Conservation (phyloP, 2,888 invertebrate species). For the Melieria omissa region DNA sequence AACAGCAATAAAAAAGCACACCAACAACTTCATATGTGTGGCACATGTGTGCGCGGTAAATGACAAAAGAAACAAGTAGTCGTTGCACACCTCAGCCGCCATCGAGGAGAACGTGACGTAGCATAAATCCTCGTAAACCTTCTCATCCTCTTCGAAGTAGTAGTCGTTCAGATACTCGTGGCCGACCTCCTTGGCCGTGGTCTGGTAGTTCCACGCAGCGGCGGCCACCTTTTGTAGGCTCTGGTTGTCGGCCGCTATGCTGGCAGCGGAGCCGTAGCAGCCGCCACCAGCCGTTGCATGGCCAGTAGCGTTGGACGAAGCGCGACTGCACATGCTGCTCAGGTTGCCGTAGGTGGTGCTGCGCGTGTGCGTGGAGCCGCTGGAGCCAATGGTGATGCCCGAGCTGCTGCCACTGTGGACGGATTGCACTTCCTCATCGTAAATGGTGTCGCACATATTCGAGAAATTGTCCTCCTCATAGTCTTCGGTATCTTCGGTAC, state of each 20-base stretch:
- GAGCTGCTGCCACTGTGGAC: constrained; percentile 42
- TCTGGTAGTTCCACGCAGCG: constrained; percentile 61
- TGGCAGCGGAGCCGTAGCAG: background rate
- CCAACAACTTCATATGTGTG: constrained; percentile 1
- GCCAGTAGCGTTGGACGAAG: constrained; percentile 10
- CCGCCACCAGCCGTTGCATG: constrained; percentile 16
- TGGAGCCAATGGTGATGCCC: constrained; percentile 26
- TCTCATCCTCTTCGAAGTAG: constrained; percentile 73
- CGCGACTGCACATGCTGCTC: constrained; percentile 12
- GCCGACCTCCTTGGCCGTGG: constrained; percentile 56
- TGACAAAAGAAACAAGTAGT: background rate
- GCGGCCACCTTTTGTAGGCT: constrained; percentile 61
- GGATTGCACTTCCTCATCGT: constrained; percentile 52
- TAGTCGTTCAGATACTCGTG: constrained; percentile 63
- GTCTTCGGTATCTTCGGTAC: constrained; percentile 60
- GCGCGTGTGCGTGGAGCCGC: constrained; percentile 9
- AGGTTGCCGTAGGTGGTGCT: constrained; percentile 9
- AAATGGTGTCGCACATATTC: constrained; percentile 60
- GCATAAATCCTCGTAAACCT: constrained; percentile 89
- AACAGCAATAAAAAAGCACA: constrained; percentile 5
- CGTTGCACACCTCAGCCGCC: constrained; percentile 74
- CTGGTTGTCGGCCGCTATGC: constrained; percentile 49
- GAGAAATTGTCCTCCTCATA: constrained; percentile 62
- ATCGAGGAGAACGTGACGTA: constrained; percentile 83
- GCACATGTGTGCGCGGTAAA: background rate